Base-by-base conservation (phyloP, 1,140 invertebrate genomes). In the Luehdorfia chinensis region DNA sequence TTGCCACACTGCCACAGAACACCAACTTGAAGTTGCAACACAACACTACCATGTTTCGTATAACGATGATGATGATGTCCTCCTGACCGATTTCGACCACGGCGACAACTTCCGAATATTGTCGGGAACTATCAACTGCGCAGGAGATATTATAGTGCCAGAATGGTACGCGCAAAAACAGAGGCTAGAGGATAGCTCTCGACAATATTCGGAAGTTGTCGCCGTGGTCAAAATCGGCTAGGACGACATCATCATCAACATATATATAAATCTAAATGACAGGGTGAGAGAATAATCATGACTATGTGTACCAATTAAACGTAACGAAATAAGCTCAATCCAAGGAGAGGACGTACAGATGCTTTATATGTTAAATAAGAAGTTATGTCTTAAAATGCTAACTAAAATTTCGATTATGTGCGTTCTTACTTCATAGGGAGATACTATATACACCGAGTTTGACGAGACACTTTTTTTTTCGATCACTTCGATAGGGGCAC, bases 331-430 rank as follows among this genome's bases (percentile, higher is more conserved):
- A n/a, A n/a, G n/a, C 23, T 27, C 6, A 27, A 27, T 27, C 23
- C 23, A 9, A 31, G 28, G 28, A 31, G n/a, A 31, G 11, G 11
- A 12, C 8, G 37, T 41, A 27, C 11, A n/a, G 39, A 43, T 16
- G 25, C 39, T 18, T 43, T 41, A 34, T 18, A 34, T 9, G 16
- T 41, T 28, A 43, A 27, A 15, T 28, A 28, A 30, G 39, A 43
- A 14, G 39, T 28, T 43, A 30, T 43, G 14, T 23, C 39, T 43
- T 11, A 28, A 43, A 28, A 28, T 28, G 25, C 25, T 43, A 28
- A 43, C 25, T 30, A 43, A 43, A 43, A 43, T 43, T 43, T 18
- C 15, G 16, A 43, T 43, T 28, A 43, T 43, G 25, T 8, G 39
- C 23, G 8, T 28, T 43, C 39, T 43, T 27, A 16, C 39, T 43